Conservation (phyloP, 2,797 vertebrate genomes). For the Labeo calbasu region DNA sequence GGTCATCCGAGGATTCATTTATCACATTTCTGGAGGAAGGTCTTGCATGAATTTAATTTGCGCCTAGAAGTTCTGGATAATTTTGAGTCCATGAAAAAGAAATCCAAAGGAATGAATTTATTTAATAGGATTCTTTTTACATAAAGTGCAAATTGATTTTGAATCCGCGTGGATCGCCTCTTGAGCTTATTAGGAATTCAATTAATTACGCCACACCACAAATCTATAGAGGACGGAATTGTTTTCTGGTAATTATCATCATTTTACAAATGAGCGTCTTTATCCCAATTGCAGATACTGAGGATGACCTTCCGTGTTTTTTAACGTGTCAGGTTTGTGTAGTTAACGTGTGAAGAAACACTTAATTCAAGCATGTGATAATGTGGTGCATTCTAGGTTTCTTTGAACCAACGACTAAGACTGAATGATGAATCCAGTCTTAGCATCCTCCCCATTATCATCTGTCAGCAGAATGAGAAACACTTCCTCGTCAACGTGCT, state of each 20-base stretch:
- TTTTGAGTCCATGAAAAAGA: background rate
- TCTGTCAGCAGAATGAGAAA: slow-evolving; percentile 42
- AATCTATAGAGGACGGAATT: slow-evolving; percentile 23
- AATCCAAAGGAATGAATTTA: slow-evolving; percentile 11
- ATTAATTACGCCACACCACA: background rate
- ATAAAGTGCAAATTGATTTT: slow-evolving; percentile 38
- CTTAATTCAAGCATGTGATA: slow-evolving; percentile 13
- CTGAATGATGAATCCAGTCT: slow-evolving; percentile 5
- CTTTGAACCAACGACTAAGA: background rate
- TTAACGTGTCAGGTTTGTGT: background rate
- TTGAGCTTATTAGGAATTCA: slow-evolving; percentile 31
- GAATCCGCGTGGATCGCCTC: background rate
- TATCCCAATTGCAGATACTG: background rate
- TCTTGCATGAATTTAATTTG: slow-evolving; percentile 33
- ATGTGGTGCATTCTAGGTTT: slow-evolving; percentile 8
- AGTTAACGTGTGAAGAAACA: background rate
- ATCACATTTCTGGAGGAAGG: slow-evolving; percentile 25
- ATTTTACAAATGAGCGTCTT: slow-evolving; percentile 15
- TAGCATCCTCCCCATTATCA: slow-evolving; percentile 10
- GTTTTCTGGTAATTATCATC: slow-evolving; percentile 25
- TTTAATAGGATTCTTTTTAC: slow-evolving; percentile 17
- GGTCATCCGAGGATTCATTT: slow-evolving; percentile 22
- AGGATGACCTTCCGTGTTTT: background rate
- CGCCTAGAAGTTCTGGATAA: slow-evolving; percentile 25
- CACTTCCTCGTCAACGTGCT: background rate